These are phyloP conservation scores for Bombus balteatus DNA, from an alignment of 1,140 invertebrate genomes.

Conservation along the genomic window DNA sequence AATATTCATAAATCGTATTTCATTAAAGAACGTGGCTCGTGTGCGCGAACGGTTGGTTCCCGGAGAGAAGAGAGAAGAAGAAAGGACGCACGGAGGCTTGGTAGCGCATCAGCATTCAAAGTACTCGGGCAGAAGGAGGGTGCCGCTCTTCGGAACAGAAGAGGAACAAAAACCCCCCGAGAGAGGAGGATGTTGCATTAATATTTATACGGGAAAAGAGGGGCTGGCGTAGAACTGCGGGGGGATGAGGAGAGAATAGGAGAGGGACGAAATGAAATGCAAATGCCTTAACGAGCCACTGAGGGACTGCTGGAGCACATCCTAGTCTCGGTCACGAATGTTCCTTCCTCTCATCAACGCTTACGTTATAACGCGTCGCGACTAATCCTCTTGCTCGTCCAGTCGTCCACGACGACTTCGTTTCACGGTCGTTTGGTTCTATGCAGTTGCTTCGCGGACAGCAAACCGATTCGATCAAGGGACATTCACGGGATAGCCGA, in stretches of 20 bases:
- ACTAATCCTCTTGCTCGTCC: constrained; percentile 39
- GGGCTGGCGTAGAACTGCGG: constrained; percentile 56
- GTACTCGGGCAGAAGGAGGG: constrained; percentile 77
- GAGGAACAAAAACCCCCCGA: constrained; percentile 81
- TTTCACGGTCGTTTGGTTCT: background rate
- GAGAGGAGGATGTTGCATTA: constrained; percentile 83
- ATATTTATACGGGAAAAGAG: constrained; percentile 82
- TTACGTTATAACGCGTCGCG: constrained; percentile 64
- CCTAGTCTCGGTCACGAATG: constrained; percentile 77
- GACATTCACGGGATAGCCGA: background rate
- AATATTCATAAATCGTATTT: constrained; percentile 78
- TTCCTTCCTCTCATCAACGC: constrained; percentile 78
- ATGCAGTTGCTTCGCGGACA: background rate
- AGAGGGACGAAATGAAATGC: constrained; percentile 80
- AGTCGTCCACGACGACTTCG: background rate
- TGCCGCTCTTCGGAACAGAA: constrained; percentile 74
- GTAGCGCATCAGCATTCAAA: constrained; percentile 82
- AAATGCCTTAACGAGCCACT: constrained; percentile 83
- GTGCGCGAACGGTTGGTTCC: constrained; percentile 33
- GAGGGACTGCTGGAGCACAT: constrained; percentile 79
- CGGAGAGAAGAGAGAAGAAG: constrained; percentile 32
- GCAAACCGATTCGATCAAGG: constrained; percentile 14
- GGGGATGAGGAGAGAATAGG: constrained; percentile 35
- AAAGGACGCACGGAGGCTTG: constrained; percentile 68
- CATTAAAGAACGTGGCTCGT: constrained; percentile 75